Conservation (phyloP, 2,888 invertebrate species). For the Baccha elongata region DNA sequence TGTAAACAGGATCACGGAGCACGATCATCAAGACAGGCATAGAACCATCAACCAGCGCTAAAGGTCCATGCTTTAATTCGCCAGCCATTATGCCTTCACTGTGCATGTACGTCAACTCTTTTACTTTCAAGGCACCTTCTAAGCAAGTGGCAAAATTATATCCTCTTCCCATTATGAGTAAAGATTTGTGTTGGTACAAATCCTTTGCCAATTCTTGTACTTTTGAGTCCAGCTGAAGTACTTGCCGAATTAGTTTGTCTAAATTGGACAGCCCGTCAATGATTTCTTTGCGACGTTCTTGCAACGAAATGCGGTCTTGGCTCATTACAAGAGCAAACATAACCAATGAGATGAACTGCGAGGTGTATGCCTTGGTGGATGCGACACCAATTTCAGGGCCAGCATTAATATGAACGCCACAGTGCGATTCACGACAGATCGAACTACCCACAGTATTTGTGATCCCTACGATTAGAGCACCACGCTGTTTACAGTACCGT, state of each 20-base stretch:
- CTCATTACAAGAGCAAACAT: slow-evolving; percentile 99
- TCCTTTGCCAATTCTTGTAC: slow-evolving; percentile 94
- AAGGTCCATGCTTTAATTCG: slow-evolving; percentile 98
- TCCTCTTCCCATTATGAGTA: slow-evolving; percentile 99
- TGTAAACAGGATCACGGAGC: slow-evolving; percentile 97
- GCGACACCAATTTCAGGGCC: slow-evolving; percentile 99
- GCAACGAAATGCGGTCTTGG: slow-evolving; percentile 97
- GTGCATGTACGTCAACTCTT: slow-evolving; percentile 99
- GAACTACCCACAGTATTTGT: slow-evolving; percentile 99
- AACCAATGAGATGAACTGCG: slow-evolving; percentile 98
- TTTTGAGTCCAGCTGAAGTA: slow-evolving; percentile 92
- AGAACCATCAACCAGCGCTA: slow-evolving; percentile 97
- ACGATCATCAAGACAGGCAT: slow-evolving; percentile 99
- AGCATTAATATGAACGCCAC: slow-evolving; percentile 99
- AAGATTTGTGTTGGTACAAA: slow-evolving; percentile 95
- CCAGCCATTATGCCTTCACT: slow-evolving; percentile 99
- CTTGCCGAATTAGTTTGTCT: slow-evolving; percentile 94
- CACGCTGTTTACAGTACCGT: slow-evolving; percentile 97
- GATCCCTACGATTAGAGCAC: slow-evolving; percentile 98
- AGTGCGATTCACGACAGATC: slow-evolving; percentile 99
- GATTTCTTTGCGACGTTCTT: slow-evolving; percentile 92
- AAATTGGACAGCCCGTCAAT: slow-evolving; percentile 93
- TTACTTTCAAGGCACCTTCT: slow-evolving; percentile 98
- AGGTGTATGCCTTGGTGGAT: slow-evolving; percentile 99
- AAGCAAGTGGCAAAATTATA: slow-evolving; percentile 99